Percentiles rank a stretch among this genome's conserved stretches.
Conservation (phyloP, 2,888 invertebrate genomes). For the Cheiracanthium punctorium region DNA sequence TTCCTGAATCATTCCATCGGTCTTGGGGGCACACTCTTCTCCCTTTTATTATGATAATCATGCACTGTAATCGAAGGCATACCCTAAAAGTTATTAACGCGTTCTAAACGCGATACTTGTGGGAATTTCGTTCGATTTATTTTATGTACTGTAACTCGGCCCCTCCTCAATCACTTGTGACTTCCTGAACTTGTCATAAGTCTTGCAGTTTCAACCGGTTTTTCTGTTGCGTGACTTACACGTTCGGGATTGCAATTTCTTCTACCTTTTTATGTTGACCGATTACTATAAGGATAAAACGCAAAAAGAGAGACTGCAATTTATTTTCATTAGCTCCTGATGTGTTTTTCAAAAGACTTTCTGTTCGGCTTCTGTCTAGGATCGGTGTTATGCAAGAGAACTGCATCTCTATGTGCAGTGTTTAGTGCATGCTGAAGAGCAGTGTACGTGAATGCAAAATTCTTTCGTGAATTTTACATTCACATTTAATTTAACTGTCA, state of each 20-base stretch:
- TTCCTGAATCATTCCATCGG: no score
- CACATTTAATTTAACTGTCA: no score
- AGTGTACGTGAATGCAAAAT: no score
- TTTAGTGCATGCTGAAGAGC: no score
- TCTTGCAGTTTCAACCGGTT: neutral
- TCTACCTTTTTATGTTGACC: neutral
- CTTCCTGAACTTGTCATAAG: neutral
- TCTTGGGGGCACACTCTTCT: no score
- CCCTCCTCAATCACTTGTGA: neutral
- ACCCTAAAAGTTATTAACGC: no score
- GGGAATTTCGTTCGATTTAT: neutral
- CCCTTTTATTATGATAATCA: no score
- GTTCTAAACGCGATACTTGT: neutral
- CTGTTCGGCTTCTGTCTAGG: neutral
- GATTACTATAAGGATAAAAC: neutral
- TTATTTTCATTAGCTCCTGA: neutral
- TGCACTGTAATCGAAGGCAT: no score
- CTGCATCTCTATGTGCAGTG: no score
- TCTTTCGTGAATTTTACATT: no score
- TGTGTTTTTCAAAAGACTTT: neutral
- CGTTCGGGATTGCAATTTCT: neutral
- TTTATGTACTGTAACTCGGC: neutral
- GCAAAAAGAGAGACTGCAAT: neutral
- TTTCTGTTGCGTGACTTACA: conserved; percentile 10
- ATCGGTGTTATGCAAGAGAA: no score